Base-by-base conservation (phyloP, 2,888 invertebrate genomes). In the Willowsia nigromaculata region DNA sequence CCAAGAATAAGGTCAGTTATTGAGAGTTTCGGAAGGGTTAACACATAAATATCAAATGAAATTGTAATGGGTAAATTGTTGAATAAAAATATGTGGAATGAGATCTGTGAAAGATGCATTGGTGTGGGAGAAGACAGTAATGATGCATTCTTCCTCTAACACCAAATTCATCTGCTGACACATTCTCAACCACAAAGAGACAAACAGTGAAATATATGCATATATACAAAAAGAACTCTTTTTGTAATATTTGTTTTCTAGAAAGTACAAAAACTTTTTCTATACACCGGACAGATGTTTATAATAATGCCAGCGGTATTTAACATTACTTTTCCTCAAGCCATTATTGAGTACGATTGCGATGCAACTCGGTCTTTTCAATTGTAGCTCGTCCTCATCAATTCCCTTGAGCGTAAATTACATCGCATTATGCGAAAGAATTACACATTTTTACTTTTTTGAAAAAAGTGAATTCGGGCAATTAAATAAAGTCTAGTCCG, bases 401-500 rank as follows among this genome's bases (percentile, higher is more conserved):
- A n/a, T n/a, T n/a, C n/a, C n/a, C n/a, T n/a, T n/a, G n/a, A n/a
- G n/a, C n/a, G n/a, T n/a, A n/a, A 7, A 40, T 40, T 40, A 40
- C 40, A 47, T 15, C 47, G 4, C 5, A 18, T 18, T 18, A 9
- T 65, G 68, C 18, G n/a, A 18, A 37, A 43, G 37, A 33, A 5
- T 25, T 33, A 65, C n/a, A n/a, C n/a, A n/a, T n/a, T 65, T 71
- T 71, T 13, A 11, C 18, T 56, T 62, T 83, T 68, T 82, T 37
- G 82, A 15, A 83, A 40, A 65, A 71, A 71, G n/a, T n/a, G n/a
- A 40, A 71, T 25, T 56, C 53, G 6, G 56, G 80, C 53, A 84
- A 84, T 84, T 84, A 84, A 18, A 43, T 76, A 30, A 74, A 22
- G 78, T 62, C 62, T 78, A 59, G 76, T 85, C 85, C 22, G 13